phyloP scores from a whole-genome alignment of 2,797 vertebrate species.

The Chelon auratus region DNA sequence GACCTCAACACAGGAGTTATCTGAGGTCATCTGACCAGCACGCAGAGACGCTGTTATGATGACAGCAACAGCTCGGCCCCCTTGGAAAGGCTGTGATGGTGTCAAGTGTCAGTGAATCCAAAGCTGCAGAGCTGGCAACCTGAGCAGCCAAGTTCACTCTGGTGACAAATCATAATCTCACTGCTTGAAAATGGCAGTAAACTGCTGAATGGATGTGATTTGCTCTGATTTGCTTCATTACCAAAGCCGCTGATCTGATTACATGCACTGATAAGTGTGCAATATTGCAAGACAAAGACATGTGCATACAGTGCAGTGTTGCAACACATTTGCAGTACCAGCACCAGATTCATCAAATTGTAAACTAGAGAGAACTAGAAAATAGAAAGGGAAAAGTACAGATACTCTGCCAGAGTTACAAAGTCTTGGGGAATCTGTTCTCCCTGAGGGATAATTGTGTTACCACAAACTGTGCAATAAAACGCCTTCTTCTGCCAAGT shows the following conservation, averaged over 20 bases:
- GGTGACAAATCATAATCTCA: constrained; percentile 20
- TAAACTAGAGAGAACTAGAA: constrained; percentile 16
- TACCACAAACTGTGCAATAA: constrained; percentile 71
- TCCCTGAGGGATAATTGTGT: constrained; percentile 51
- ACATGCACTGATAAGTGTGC: neutral
- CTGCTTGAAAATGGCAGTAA: constrained; percentile 4
- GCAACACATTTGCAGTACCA: neutral
- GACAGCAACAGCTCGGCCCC: constrained; percentile 13
- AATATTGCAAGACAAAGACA: too few relatives aligned
- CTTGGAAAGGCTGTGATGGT: constrained; percentile 14
- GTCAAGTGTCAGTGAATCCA: constrained; percentile 24
- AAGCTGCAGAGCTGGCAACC: constrained; percentile 11
- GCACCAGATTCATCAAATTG: neutral
- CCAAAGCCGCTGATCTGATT: neutral
- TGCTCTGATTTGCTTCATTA: neutral
- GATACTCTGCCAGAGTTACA: constrained; percentile 31
- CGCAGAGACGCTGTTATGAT: neutral
- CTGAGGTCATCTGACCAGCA: constrained; percentile 25
- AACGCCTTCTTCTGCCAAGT: constrained; percentile 54
- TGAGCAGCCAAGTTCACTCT: constrained; percentile 1
- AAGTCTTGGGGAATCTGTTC: constrained; percentile 32
- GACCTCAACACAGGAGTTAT: constrained; percentile 24
- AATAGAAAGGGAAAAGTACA: constrained; percentile 24
- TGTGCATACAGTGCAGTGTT: neutral
- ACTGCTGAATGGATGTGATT: constrained; percentile 6